Percentiles rank a stretch among this genome's conserved stretches.
Evolutionary conservation across 2,888 invertebrate genomes (phyloP).

Genomic region (Drosophila robusta): DNA sequence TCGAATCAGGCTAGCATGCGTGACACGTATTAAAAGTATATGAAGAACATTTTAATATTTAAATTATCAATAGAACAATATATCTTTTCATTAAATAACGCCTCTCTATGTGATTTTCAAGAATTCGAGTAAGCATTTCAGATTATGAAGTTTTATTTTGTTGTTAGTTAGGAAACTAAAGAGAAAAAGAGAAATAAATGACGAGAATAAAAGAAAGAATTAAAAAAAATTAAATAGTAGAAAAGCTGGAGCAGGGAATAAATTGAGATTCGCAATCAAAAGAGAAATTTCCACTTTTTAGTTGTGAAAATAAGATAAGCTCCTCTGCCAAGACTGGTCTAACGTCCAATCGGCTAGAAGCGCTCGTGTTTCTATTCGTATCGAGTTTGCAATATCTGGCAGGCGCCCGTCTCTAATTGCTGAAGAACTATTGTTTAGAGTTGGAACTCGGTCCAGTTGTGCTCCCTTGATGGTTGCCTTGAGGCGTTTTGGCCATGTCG

Average conservation of each 20-base stretch:
- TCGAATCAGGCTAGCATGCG: neutral
- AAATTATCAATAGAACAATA: too few species aligned
- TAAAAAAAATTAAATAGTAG: too few species aligned
- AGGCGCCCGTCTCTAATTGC: slow-evolving; percentile 11
- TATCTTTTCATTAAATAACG: too few species aligned
- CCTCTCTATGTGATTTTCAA: slow-evolving; percentile 7
- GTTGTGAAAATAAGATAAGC: too few species aligned
- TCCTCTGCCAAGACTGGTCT: too few species aligned
- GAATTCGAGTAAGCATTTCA: neutral
- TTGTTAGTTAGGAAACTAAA: too few species aligned
- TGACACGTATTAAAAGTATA: neutral
- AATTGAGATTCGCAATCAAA: too few species aligned
- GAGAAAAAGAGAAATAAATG: too few species aligned
- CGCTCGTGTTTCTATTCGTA: neutral
- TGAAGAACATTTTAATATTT: too few species aligned
- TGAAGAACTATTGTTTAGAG: slow-evolving; percentile 36
- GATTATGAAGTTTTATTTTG: neutral
- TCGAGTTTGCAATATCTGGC: neutral
- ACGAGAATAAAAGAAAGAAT: too few species aligned
- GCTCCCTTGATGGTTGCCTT: slow-evolving; percentile 56
- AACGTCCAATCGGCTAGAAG: neutral
- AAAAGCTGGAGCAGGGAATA: too few species aligned
- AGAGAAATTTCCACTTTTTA: too few species aligned
- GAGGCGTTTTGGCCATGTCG: slow-evolving; percentile 51
- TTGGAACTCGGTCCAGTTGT: slow-evolving; percentile 51